Evolutionary conservation across 2,797 vertebrate genomes (phyloP).

Genomic region (Dromococcyx pavoninus): DNA sequence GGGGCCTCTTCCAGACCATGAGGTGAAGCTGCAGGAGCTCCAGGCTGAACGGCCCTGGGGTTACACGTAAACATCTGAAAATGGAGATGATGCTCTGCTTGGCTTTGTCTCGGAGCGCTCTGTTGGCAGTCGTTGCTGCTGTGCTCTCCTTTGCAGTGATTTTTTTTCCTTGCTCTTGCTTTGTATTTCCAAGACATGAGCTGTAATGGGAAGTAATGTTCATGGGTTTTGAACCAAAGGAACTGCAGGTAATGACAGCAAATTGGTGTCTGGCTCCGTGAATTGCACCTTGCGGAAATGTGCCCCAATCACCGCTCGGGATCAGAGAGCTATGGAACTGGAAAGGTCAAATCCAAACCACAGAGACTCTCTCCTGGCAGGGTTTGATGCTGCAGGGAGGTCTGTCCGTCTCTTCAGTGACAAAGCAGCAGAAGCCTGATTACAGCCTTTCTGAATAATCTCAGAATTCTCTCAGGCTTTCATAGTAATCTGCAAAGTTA

Average conservation of each 20-base stretch:
- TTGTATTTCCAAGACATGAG: background rate
- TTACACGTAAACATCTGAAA: rapidly evolving
- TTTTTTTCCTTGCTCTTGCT: background rate
- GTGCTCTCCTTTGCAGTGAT: rapidly evolving
- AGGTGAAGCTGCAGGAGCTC: rapidly evolving
- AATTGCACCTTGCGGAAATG: background rate
- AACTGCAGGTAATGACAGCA: background rate
- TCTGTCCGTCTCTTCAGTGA: background rate
- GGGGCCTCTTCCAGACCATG: rapidly evolving
- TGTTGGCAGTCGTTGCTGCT: rapidly evolving
- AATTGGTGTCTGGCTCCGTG: background rate
- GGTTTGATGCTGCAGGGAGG: background rate
- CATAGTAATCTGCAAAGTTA: background rate
- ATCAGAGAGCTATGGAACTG: background rate
- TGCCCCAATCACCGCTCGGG: background rate
- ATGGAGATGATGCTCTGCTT: rapidly evolving
- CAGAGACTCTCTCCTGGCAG: background rate
- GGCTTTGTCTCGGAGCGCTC: rapidly evolving
- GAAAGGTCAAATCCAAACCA: background rate
- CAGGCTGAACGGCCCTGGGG: background rate
- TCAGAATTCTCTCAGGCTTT: background rate
- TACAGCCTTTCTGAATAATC: background rate
- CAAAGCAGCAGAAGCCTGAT: background rate
- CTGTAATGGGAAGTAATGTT: background rate
- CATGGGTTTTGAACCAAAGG: background rate